These are phyloP conservation scores for Neosilurus mollespiculum DNA, from an alignment of 2,797 vertebrate genomes.

Conservation along the genomic window DNA sequence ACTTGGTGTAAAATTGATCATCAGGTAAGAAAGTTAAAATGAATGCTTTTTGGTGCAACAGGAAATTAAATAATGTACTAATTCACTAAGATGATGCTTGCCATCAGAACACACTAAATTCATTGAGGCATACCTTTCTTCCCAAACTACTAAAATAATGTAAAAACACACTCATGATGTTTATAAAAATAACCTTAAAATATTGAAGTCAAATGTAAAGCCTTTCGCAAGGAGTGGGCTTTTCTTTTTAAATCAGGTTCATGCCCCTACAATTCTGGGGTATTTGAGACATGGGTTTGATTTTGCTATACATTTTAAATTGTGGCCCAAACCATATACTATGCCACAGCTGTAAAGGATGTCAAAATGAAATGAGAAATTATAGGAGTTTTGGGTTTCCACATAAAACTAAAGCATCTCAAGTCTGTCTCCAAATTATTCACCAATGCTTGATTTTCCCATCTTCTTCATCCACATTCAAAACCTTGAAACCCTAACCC, in stretches of 20 bases:
- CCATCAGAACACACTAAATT: constrained; percentile 59
- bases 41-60: constrained; percentile 37
- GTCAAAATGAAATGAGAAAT: constrained; percentile 37
- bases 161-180: constrained; percentile 55
- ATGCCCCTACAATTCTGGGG: constrained; percentile 15
- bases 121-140: constrained; percentile 53
- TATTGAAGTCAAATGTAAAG: constrained; percentile 35
- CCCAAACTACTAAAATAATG: constrained; percentile 60
- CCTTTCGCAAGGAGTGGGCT: constrained; percentile 26
- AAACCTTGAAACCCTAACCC: constrained; percentile 24
- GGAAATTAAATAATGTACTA: constrained; percentile 53
- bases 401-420: constrained; percentile 21
- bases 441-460: constrained; percentile 22
- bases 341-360: constrained; percentile 45
- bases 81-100: constrained; percentile 46
- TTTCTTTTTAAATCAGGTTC: constrained; percentile 7
- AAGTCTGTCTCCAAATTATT: constrained; percentile 18
- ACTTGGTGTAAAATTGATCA: neutral
- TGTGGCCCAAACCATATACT: constrained; percentile 37
- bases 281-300: constrained; percentile 29
- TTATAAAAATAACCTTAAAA: constrained; percentile 66
- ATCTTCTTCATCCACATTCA: neutral
- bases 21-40: constrained; percentile 32
- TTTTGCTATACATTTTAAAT: constrained; percentile 42
- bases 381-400: constrained; percentile 33